phyloP scores from a whole-genome alignment of 2,113 vertebrate species.

The Elachura formosa region DNA sequence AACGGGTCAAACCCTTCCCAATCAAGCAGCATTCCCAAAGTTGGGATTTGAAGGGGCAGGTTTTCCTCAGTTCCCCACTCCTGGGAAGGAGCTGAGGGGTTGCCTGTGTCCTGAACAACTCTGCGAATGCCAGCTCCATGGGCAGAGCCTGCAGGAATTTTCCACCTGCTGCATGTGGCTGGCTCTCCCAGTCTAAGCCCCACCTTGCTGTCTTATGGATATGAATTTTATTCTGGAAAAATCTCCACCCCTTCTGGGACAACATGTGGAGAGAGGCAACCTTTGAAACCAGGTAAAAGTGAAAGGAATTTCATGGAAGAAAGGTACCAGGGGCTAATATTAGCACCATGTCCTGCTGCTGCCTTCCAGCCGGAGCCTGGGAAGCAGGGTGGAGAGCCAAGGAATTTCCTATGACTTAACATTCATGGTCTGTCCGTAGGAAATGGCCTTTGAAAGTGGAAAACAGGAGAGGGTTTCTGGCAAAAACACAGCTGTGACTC shows the following conservation, averaged over 20 bases:
- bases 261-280: not conserved
- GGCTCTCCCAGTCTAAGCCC: not conserved
- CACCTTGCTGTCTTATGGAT: not conserved
- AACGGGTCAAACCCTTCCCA: not conserved
- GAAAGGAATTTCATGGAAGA: not conserved
- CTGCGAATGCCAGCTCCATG: not conserved
- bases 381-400: constrained; percentile 36
- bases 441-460: constrained; percentile 39
- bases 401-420: constrained; percentile 53
- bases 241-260: not conserved
- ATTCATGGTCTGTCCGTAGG: constrained; percentile 23
- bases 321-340: constrained; percentile 18
- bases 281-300: constrained; percentile 24
- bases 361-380: constrained; percentile 1
- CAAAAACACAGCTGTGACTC: constrained; percentile 30
- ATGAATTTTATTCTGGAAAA: not conserved
- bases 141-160: not conserved
- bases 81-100: not conserved
- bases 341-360: not conserved
- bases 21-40: not conserved
- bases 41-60: not conserved
- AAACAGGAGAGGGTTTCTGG: constrained; percentile 38
- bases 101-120: not conserved
- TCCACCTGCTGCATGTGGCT: not conserved
- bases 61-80: not conserved